Percentiles rank a stretch among this genome's conserved stretches.
Conservation (phyloP, 2,888 invertebrate species). For the Saturnia pavonia region DNA sequence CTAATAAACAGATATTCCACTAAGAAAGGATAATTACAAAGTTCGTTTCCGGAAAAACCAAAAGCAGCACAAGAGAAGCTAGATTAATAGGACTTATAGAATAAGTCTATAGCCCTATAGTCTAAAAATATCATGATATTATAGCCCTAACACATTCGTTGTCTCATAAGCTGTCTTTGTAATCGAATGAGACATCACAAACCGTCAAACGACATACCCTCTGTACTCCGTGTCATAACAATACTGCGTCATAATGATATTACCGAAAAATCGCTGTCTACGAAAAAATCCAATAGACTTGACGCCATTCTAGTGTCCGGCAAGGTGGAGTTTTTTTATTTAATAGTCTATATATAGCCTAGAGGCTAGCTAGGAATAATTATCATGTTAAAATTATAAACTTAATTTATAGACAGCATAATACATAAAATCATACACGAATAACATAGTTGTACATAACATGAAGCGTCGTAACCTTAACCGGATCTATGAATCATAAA, state of each 20-base stretch:
- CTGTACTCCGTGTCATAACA: conserved; percentile 41
- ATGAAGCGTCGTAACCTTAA: conserved; percentile 2
- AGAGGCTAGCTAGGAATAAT: too few relatives aligned
- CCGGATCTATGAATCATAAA: conserved; percentile 10
- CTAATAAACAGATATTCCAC: too few relatives aligned
- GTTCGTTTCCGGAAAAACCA: too few relatives aligned
- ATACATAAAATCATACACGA: neutral
- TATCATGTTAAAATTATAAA: too few relatives aligned
- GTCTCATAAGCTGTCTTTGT: conserved; percentile 32
- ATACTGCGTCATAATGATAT: conserved; percentile 60
- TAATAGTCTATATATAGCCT: too few relatives aligned
- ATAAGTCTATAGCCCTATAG: too few relatives aligned
- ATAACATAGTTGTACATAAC: neutral
- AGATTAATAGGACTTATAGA: too few relatives aligned
- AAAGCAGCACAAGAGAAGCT: too few relatives aligned
- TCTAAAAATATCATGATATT: neutral
- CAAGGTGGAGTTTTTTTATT: conserved; percentile 77
- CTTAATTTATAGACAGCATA: too few relatives aligned
- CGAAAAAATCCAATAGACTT: conserved; percentile 62
- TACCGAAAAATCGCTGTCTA: conserved; percentile 56
- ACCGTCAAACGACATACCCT: conserved; percentile 34
- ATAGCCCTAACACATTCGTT: conserved; percentile 7
- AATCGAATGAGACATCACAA: conserved; percentile 55
- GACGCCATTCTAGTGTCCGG: conserved; percentile 75
- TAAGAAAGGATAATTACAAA: too few relatives aligned